Conservation (phyloP, 2,888 invertebrate species). For the Cheilosia soror region DNA sequence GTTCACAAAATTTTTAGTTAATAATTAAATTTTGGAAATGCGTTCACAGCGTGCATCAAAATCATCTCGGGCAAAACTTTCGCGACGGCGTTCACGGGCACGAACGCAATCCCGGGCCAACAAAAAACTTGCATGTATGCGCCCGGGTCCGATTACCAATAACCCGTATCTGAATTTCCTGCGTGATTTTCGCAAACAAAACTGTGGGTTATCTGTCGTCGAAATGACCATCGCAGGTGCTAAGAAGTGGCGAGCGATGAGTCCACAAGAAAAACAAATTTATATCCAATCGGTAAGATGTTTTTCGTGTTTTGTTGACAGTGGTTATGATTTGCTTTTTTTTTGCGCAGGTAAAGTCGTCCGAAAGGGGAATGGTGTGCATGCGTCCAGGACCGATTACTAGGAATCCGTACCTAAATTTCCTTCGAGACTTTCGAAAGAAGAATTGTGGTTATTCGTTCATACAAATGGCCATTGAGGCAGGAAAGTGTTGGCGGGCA, state of each 20-base stretch:
- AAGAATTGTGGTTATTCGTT: not conserved
- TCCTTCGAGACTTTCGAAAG: not conserved
- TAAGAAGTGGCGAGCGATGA: not conserved
- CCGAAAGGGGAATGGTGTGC: not conserved
- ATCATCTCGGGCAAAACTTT: too few relatives aligned
- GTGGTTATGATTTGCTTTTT: not conserved
- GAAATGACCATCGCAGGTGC: not conserved
- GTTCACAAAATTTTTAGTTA: too few relatives aligned
- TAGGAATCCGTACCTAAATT: not conserved
- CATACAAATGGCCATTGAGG: not conserved
- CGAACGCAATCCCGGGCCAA: not conserved
- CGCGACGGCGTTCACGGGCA: not conserved
- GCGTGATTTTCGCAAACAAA: not conserved
- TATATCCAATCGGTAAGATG: not conserved
- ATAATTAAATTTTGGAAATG: too few relatives aligned
- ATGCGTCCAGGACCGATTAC: not conserved
- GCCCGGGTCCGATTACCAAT: not conserved
- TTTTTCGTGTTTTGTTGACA: not conserved
- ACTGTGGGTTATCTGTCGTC: not conserved
- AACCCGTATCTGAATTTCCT: not conserved
- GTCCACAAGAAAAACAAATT: not conserved
- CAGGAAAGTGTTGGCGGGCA: not conserved
- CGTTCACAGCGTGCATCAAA: too few relatives aligned
- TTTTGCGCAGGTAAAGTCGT: not conserved
- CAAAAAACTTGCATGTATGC: not conserved